These are phyloP conservation scores for Phylloscopus trochiloides DNA, from an alignment of 2,113 vertebrate species.

Conservation along the genomic window DNA sequence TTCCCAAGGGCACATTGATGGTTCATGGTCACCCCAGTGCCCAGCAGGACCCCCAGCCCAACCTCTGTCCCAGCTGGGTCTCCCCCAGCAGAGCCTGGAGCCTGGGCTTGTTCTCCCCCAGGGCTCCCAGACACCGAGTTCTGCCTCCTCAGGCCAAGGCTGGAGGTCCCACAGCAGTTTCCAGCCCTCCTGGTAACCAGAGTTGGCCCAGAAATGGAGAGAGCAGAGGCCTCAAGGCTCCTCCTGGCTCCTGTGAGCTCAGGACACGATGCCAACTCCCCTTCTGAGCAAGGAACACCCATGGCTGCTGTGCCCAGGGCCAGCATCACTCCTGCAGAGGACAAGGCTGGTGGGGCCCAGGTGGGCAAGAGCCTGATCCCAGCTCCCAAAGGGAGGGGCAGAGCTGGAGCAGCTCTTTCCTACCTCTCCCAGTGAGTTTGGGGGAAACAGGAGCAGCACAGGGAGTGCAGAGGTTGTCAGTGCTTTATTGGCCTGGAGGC, in stretches of 20 bases:
- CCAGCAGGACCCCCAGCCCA: neutral
- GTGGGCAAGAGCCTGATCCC: rapidly evolving
- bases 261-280: neutral
- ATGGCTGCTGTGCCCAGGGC: neutral
- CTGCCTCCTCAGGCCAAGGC: neutral
- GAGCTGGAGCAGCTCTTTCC: neutral
- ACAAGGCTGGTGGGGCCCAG: too few relatives aligned
- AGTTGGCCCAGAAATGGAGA: neutral
- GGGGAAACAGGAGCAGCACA: neutral
- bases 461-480: neutral
- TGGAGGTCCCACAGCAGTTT: neutral
- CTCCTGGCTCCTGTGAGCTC: neutral
- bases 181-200: neutral
- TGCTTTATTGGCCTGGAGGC: slow-evolving; percentile 2
- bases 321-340: neutral
- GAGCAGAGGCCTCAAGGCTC: neutral
- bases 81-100: neutral
- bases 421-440: rapidly evolving
- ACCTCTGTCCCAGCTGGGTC: neutral
- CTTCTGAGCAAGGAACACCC: neutral
- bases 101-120: neutral
- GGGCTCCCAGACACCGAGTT: rapidly evolving
- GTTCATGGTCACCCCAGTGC: rapidly evolving
- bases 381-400: neutral
- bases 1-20: rapidly evolving